Evolutionary conservation across 2,888 invertebrate genomes (phyloP), one percentile per base, ranked within the genome.

Genomic region (Lacanobia oleracea): DNA sequence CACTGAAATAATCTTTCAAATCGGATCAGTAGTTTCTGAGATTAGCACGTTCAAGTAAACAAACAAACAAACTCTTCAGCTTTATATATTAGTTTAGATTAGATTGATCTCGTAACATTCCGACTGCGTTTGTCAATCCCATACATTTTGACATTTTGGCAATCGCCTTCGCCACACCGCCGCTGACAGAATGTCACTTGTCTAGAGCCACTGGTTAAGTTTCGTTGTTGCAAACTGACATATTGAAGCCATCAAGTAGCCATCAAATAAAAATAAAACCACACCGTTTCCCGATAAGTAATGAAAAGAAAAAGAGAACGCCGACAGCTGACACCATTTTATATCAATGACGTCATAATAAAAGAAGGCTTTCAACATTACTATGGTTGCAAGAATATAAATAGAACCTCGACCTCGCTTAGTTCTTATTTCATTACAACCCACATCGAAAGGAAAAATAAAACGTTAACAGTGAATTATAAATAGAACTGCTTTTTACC

Each of bases 361-460:
- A 72, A 76, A 72, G 33, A 73, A 79, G 57, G 65, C 67, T 82
- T 67, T 67, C 60, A 67, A 66, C 84, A 72, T 82, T 74, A 71
- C 73, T 77, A 65, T 67, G 70, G 60, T 54, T 84, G 67, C 68
- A 74, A 12, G 54, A 56, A 27, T 74, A 82, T 79, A 79, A 76
- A 83, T 85, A 85, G 72, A 37, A 70, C 3, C 12, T 21, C 61
- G 82, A 72, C 83, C 83, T 76, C 79, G 69, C 54, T 75, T 62
- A 62, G 16, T 60, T 85, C 83, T 84, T 79, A 83, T 85, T 76
- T 82, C 67, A 76, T 81, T 83, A 73, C 71, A 73, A 67, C 69
- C 67, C 59, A 84, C 76, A 73, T 73, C 5, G 56, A 74, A 68
- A 77, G 66, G 51, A 76, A 67, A 80, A 77, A 72, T 72, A 74